These are phyloP conservation scores for Halocynthia roretzi DNA, from an alignment of 23 tunicate genomes.

Conservation along the genomic window DNA sequence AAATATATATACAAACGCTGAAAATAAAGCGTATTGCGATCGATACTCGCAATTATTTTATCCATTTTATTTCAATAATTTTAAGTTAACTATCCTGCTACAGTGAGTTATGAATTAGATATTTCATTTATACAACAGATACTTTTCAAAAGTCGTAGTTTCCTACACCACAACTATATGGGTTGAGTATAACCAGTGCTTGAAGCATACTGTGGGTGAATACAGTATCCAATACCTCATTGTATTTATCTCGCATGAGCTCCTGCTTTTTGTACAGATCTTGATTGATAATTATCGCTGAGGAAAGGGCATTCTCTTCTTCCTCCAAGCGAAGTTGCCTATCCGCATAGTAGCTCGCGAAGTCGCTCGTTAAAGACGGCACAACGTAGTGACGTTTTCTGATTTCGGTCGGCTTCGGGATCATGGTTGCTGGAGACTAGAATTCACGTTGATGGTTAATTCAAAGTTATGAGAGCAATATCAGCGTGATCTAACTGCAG, in stretches of 20 bases:
- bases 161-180: too few species aligned
- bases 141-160: too few species aligned
- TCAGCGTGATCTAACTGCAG: too few species aligned
- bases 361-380: slow-evolving; percentile 61
- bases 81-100: too few species aligned
- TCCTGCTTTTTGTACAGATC: slow-evolving; percentile 22
- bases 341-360: slow-evolving; percentile 68
- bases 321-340: slow-evolving; percentile 60
- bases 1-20: too few species aligned
- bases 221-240: slow-evolving; percentile 11
- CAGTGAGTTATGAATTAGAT: too few species aligned
- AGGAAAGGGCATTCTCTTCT: slow-evolving; percentile 14
- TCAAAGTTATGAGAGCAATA: too few species aligned
- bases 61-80: too few species aligned
- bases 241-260: slow-evolving; percentile 13
- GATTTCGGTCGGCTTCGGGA: slow-evolving; percentile 64
- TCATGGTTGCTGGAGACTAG: slow-evolving; percentile 40
- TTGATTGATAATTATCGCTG: slow-evolving; percentile 23
- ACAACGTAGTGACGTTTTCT: slow-evolving; percentile 67
- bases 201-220: neutral
- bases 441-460: neutral
- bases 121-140: too few species aligned
- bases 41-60: too few species aligned
- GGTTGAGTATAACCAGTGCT: too few species aligned
- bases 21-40: too few species aligned